Evolutionary conservation across 2,113 vertebrate genomes (phyloP), one percentile per base, ranked within the genome.

Genomic region (Pedetes capensis): DNA sequence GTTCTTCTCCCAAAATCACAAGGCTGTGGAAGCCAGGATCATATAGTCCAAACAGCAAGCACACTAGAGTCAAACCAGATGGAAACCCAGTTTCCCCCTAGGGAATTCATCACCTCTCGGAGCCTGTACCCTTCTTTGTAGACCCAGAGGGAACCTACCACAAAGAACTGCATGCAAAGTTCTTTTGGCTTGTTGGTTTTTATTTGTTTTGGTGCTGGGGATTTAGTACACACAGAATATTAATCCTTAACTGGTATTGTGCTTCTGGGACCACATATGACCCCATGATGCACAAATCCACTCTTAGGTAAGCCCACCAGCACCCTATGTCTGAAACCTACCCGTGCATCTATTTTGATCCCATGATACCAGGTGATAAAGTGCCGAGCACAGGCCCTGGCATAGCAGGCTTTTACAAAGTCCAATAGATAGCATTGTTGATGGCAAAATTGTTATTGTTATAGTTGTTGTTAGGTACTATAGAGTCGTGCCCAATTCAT

Each of bases 121-220:
- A 53, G 53, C 57, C 84, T 27, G 0, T 0, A 9, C 8, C 55
- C 61, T 29, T 61, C 78, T 29, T 32, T 6, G 32, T 25, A 39
- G 32, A 14, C 2, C 1, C 55, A n/a, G 39, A 53, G 9, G 79
- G 42, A 14, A n/a, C 1, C 78, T 4, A 4, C 44, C 34, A 23
- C 27, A 6, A 44, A 34, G 47, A n/a, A 13, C 12, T 34, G 4
- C 16, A 1, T 3, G 14, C 11, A 27, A 3, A 3, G 51, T 14
- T 4, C 2, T 49, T 25, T 34, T 18, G n/a, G n/a, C n/a, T n/a
- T n/a, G n/a, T n/a, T n/a, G n/a, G n/a, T 37, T 18, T 18, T 47
- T 42, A 32, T 42, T 42, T 63, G 55, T n/a, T 63, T 32, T 84
- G 51, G 32, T 57, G 32, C 47, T 34, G 34, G 32, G 51, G n/a